Evolutionary conservation across 2,888 invertebrate species (phyloP), one percentile per base, ranked within the genome.

Genomic region (Volucella inflata): DNA sequence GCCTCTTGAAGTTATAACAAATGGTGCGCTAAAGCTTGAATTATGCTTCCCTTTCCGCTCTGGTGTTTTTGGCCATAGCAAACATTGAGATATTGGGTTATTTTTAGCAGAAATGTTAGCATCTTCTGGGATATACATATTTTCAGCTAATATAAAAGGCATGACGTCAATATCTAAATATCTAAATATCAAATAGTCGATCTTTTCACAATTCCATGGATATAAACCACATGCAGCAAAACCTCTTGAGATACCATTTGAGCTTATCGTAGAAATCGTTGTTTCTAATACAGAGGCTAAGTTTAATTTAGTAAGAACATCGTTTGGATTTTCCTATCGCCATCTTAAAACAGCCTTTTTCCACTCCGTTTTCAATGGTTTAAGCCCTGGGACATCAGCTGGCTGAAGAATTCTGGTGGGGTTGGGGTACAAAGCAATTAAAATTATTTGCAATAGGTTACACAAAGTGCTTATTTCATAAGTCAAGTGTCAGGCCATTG

Each of bases 291-390:
- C 40, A 60, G 16, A 50, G 12, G 51, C 50, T 10, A 67, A 67
- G 51, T 57, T 65, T 11, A 17, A 50, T 65, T 74, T 55, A 38
- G 50, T 67, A n/a, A 74, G 51, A 51, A 40, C 30, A 1, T 71
- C 71, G 55, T 2, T 71, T 44, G 50, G 6, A 59, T 40, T 71
- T 12, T 59, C 21, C 38, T 55, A 59, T 40, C 64, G 38, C 55
- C 64, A 74, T 16, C 38, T 36, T 12, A 60, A 51, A 14, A 72
- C 60, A 60, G 60, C 57, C 40, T 65, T 75, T 16, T 10, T 44
- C 59, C 75, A 75, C 30, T 40, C 50, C 16, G 21, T 42, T 59
- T 59, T 75, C 2, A 75, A 8, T 12, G 65, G 75, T 12, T 65
- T 51, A 42, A 67, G 59, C 6, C 30, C 64, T 10, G 64, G 64